Evolutionary conservation across 2,888 invertebrate genomes (phyloP).

Genomic region (Coleophora deauratella): DNA sequence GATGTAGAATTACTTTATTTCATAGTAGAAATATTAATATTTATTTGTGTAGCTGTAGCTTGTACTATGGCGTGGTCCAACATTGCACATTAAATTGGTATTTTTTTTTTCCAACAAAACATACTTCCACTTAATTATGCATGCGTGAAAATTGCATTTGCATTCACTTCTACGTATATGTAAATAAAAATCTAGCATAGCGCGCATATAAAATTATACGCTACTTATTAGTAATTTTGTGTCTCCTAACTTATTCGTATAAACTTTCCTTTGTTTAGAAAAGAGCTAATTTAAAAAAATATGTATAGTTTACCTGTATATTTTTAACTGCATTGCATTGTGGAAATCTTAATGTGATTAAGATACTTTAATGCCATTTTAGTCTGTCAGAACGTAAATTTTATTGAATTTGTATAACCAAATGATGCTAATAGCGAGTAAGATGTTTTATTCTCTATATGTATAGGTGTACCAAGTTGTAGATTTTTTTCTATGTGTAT

Average conservation of each 20-base stretch:
- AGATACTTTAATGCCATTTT: constrained; percentile 67
- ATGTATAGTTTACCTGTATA: constrained; percentile 27
- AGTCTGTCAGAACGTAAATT: constrained; percentile 62
- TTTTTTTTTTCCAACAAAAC: constrained; percentile 21
- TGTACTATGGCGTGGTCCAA: too few species aligned
- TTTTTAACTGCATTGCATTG: constrained; percentile 43
- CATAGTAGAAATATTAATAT: not conserved
- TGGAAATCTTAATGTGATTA: constrained; percentile 59
- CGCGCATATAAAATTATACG: constrained; percentile 8
- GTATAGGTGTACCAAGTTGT: constrained; percentile 47
- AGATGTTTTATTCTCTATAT: constrained; percentile 60
- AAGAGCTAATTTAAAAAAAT: constrained; percentile 16
- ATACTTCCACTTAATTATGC: too few species aligned
- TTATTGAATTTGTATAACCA: constrained; percentile 62
- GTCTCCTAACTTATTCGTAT: constrained; percentile 10
- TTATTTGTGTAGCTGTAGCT: too few species aligned
- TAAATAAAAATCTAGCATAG: constrained; percentile 33
- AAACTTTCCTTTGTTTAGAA: constrained; percentile 11
- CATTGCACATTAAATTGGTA: too few species aligned
- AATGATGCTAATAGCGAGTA: constrained; percentile 65
- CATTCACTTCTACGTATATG: too few species aligned
- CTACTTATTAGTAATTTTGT: too few species aligned
- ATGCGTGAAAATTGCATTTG: too few species aligned
- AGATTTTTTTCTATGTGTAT: constrained; percentile 63
- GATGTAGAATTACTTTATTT: constrained; percentile 2